Evolutionary conservation across 2,113 vertebrate species (phyloP), one percentile per base, ranked within the genome.

Genomic region (Theristicus caerulescens): DNA sequence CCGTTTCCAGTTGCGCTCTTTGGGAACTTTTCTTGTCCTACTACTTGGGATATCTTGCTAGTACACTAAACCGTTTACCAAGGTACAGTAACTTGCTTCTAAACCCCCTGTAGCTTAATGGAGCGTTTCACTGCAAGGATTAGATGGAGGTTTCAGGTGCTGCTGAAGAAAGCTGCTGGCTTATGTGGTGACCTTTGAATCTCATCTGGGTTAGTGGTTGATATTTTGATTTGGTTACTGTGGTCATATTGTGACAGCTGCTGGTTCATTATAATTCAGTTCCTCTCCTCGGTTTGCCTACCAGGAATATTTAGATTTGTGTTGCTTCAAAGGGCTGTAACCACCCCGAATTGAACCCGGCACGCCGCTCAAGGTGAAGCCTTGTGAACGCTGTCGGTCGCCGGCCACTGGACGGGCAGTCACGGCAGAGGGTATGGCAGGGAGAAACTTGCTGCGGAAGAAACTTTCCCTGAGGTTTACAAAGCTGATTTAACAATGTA

Each of bases 181-280:
- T 97, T 96, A 95, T 42, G 46, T 70, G 84, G 90, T 98, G 97
- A 97, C 97, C 96, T 98, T 97, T 96, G 97, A 86, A 96, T 97
- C 95, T 97, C 97, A 96, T 97, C 96, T 97, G 97, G 96, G 96
- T 94, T 97, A 88, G 97, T 27, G 66, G 91, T 77, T 97, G 97
- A 96, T 97, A 92, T 96, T 96, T 97, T 95, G 96, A 97, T 91
- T 84, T 94, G 97, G 95, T 97, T 96, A 79, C 96, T 96, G 95
- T 96, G 97, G 94, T 97, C 96, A 46, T 90, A 93, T 93, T 97
- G 97, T 97, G 96, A 98, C 98, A 97, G 98, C 97, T 97, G 96
- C 95, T 55, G 82, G 91, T 72, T 98, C 96, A 91, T 94, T 97
- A 85, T 25, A 89, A 96, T 97, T 95, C 97, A 57, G 71, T 89